These are phyloP conservation scores for Gila robusta DNA, from an alignment of 2,797 vertebrate genomes.

Conservation along the genomic window DNA sequence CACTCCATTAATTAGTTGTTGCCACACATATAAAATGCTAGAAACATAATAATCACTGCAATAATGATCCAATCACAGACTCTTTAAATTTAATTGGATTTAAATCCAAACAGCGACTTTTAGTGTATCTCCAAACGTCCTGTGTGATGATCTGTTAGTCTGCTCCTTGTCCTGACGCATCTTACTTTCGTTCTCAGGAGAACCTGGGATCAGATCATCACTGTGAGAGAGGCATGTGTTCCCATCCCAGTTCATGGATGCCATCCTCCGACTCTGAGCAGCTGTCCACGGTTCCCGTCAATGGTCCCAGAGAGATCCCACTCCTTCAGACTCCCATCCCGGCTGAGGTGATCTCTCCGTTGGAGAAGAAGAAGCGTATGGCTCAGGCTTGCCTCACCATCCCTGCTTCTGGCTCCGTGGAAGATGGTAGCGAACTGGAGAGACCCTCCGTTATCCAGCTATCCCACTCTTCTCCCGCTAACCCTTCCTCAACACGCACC, in stretches of 20 bases:
- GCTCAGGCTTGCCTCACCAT: slow-evolving; percentile 88
- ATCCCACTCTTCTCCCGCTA: slow-evolving; percentile 69
- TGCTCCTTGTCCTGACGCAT: slow-evolving; percentile 2
- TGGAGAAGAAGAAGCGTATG: slow-evolving; percentile 94
- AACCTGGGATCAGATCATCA: slow-evolving; percentile 65
- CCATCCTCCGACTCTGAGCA: slow-evolving; percentile 60
- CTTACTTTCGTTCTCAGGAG: slow-evolving; percentile 60
- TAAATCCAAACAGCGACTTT: background rate
- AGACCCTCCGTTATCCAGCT: slow-evolving; percentile 71
- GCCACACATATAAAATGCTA: background rate
- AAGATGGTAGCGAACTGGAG: slow-evolving; percentile 68
- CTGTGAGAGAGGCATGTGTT: slow-evolving; percentile 64
- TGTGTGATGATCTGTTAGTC: background rate
- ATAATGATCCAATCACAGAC: background rate
- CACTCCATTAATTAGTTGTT: too few relatives aligned
- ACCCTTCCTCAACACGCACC: slow-evolving; percentile 62
- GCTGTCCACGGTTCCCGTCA: slow-evolving; percentile 67
- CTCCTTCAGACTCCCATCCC: slow-evolving; percentile 75
- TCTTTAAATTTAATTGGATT: too few relatives aligned
- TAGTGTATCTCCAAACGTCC: background rate
- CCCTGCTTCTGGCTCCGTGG: slow-evolving; percentile 51
- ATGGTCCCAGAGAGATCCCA: slow-evolving; percentile 68
- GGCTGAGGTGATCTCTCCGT: slow-evolving; percentile 89
- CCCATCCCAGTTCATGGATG: slow-evolving; percentile 68
- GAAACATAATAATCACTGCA: background rate